A percentile compares a stretch with the other conserved stretches of the same genome.
These are phyloP conservation scores for Acanthococcus lagerstroemiae DNA, from an alignment of 2,888 invertebrate genomes.

Conservation along the genomic window DNA sequence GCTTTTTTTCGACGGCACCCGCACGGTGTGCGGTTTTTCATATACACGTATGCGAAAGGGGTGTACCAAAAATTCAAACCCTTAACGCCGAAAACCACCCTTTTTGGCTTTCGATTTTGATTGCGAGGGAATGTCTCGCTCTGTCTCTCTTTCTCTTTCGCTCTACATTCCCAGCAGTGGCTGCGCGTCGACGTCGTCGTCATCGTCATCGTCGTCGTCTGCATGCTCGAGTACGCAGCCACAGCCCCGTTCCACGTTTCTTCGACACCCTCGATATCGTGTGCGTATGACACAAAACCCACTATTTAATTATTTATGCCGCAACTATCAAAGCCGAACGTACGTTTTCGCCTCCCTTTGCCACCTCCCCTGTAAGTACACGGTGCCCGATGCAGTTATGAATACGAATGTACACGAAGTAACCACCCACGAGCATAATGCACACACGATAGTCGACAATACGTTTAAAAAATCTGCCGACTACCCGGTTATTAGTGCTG, in stretches of 20 bases:
- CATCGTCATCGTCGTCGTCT: not conserved
- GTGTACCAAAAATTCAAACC: constrained; percentile 1
- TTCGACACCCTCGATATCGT: constrained; percentile 29
- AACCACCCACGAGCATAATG: not conserved
- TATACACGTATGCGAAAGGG: not conserved
- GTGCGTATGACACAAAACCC: constrained; percentile 30
- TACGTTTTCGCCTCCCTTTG: constrained; percentile 10
- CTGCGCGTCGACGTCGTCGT: not conserved
- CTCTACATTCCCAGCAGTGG: not conserved
- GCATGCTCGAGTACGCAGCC: not conserved
- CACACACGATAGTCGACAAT: too few species aligned
- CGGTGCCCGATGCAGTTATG: too few species aligned
- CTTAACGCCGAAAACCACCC: constrained; percentile 10
- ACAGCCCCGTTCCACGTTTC: constrained; percentile 21
- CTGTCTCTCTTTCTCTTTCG: not conserved
- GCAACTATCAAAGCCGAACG: constrained; percentile 30
- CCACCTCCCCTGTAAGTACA: not conserved
- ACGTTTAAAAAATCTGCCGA: too few species aligned
- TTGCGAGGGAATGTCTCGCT: constrained; percentile 6
- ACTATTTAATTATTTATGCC: constrained; percentile 30
- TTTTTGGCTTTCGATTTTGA: constrained; percentile 27
- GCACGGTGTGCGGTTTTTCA: not conserved
- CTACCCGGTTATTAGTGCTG: too few species aligned
- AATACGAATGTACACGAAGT: not conserved
- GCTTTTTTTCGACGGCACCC: not conserved